Evolutionary conservation across 2,113 vertebrate species (phyloP).

Genomic region (Salvelinus sp.): DNA sequence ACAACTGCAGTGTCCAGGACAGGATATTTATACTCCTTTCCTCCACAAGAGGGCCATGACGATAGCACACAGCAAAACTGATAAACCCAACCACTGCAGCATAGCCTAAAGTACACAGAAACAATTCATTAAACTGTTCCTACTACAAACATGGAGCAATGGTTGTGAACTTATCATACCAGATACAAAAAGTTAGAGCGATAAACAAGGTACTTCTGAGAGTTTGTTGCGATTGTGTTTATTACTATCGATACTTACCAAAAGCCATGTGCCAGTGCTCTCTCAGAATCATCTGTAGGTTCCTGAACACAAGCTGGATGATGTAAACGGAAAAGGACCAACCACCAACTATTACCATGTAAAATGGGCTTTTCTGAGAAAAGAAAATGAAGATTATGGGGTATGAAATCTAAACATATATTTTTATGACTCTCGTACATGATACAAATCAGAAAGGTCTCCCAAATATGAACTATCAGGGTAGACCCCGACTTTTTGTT

Average conservation of each 20-base stretch:
- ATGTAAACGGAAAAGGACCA: constrained; percentile 97
- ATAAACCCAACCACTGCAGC: constrained; percentile 80
- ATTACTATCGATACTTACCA: constrained; percentile 68
- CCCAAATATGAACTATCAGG: too few relatives aligned
- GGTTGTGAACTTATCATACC: too few relatives aligned
- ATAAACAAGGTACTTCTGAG: too few relatives aligned
- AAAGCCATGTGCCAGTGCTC: constrained; percentile 88
- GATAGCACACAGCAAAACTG: constrained; percentile 92
- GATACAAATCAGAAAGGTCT: too few relatives aligned
- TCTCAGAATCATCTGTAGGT: constrained; percentile 83
- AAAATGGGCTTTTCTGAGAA: constrained; percentile 88
- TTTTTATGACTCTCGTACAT: too few relatives aligned
- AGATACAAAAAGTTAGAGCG: too few relatives aligned
- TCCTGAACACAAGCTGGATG: constrained; percentile 90
- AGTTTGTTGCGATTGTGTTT: neutral
- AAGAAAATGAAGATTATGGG: constrained; percentile 27
- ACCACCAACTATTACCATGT: constrained; percentile 85
- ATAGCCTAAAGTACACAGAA: constrained; percentile 77
- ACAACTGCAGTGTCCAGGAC: constrained; percentile 89
- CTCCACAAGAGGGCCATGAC: constrained; percentile 88
- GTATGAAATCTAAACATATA: neutral
- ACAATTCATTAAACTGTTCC: neutral
- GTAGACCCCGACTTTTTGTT: neutral
- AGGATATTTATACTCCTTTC: constrained; percentile 89
- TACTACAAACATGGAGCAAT: neutral